Conservation (phyloP, 2,888 invertebrate species). For the Timema cristinae region DNA sequence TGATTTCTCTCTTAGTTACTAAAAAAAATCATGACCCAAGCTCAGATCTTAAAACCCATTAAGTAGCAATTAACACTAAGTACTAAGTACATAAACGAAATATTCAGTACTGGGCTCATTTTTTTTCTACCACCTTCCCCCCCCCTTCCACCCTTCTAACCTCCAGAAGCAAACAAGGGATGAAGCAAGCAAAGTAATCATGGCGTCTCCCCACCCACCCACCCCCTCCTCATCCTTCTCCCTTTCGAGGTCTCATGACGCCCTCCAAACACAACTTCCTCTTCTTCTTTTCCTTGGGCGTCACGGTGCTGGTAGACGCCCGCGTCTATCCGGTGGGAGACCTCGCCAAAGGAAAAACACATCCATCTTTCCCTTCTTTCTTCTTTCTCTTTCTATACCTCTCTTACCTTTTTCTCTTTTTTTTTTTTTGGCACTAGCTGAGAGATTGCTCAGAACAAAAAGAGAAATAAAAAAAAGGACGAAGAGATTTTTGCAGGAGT, state of each 20-base stretch:
- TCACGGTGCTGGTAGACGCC: constrained; percentile 22
- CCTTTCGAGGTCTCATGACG: constrained; percentile 1
- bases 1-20: too few relatives aligned
- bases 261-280: constrained; percentile 16
- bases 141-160: not conserved
- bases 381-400: not conserved
- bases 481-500: constrained; percentile 23
- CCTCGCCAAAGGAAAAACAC: constrained; percentile 24
- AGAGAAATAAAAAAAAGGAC: constrained; percentile 13
- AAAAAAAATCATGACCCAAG: too few relatives aligned
- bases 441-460: constrained; percentile 24
- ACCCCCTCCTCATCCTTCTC: constrained; percentile 12
- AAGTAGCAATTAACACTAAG: too few relatives aligned
- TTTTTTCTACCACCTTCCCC: not conserved
- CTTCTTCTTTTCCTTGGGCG: constrained; percentile 21
- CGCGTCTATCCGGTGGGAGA: constrained; percentile 25
- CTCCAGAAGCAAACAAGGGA: not conserved
- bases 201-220: constrained; percentile 19
- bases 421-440: constrained; percentile 22
- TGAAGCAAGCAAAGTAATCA: constrained; percentile 20
- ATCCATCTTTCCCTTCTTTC: constrained; percentile 25
- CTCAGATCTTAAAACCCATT: too few relatives aligned
- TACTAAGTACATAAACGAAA: too few relatives aligned
- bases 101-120: too few relatives aligned
- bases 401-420: constrained; percentile 17